Conservation (phyloP, 2,888 invertebrate genomes). For the Pterostichus madidus region DNA sequence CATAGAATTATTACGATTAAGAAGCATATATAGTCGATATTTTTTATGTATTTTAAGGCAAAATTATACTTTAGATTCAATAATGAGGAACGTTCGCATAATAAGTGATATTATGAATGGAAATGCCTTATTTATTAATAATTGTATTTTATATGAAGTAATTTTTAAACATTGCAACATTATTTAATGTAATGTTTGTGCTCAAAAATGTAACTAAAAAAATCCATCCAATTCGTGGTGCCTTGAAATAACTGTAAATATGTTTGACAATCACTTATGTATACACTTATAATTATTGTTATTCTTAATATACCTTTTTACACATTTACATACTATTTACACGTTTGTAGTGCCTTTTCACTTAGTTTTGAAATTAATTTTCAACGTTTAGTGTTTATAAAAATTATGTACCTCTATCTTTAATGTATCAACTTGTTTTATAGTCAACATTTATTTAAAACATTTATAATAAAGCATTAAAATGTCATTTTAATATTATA, state of each 20-base stretch:
- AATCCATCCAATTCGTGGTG: constrained; percentile 65
- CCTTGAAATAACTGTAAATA: constrained; percentile 65
- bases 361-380: constrained; percentile 63
- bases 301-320: constrained; percentile 64
- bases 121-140: constrained; percentile 63
- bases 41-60: constrained; percentile 58
- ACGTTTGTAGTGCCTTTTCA: constrained; percentile 63
- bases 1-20: constrained; percentile 57
- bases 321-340: constrained; percentile 63
- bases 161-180: constrained; percentile 61
- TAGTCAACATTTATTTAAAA: constrained; percentile 64
- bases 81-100: constrained; percentile 38
- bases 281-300: constrained; percentile 64
- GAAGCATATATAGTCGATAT: constrained; percentile 51
- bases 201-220: constrained; percentile 65
- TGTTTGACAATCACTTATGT: constrained; percentile 64
- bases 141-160: constrained; percentile 62
- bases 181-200: constrained; percentile 63
- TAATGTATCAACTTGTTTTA: constrained; percentile 62
- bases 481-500: constrained; percentile 60
- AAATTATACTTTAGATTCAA: constrained; percentile 52
- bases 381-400: constrained; percentile 63
- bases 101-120: constrained; percentile 62
- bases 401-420: constrained; percentile 60
- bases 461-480: constrained; percentile 63